Percentiles rank a stretch among this genome's conserved stretches.
phyloP scores from a whole-genome alignment of 2,113 vertebrate genomes.

The Struthidea cinerea region DNA sequence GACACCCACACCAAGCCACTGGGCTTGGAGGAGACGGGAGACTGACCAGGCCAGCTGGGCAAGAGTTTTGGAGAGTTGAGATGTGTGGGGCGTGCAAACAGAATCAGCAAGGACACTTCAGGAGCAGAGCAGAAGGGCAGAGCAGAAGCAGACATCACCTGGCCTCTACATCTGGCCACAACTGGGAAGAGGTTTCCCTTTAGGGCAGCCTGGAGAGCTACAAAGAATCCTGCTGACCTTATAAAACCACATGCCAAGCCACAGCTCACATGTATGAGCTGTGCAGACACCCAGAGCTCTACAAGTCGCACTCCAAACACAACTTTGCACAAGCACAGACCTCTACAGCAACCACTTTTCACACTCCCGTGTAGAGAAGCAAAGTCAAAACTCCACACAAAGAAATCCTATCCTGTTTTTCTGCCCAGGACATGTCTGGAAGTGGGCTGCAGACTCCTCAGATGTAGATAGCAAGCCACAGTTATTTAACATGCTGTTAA shows the following conservation, averaged over 20 bases:
- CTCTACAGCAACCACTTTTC: background rate
- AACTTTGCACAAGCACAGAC: background rate
- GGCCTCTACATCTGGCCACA: background rate
- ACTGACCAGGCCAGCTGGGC: background rate
- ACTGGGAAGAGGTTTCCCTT: background rate
- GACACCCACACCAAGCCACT: background rate
- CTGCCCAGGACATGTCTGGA: background rate
- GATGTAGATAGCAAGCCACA: background rate
- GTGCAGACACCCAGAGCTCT: background rate
- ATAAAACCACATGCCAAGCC: background rate
- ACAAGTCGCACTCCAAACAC: rapidly evolving
- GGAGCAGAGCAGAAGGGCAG: background rate
- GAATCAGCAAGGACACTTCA: background rate
- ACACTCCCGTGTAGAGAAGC: background rate
- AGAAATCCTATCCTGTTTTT: background rate
- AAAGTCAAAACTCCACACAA: background rate
- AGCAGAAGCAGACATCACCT: background rate
- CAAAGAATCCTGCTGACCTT: background rate
- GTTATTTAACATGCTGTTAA: background rate
- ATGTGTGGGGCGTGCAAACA: background rate
- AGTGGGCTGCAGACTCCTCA: background rate
- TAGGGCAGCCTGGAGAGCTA: background rate
- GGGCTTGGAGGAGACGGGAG: rapidly evolving
- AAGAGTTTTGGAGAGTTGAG: background rate
- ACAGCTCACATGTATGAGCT: background rate